Percentiles rank a stretch among this genome's conserved stretches.
Evolutionary conservation across 2,797 vertebrate genomes (phyloP).

Genomic region (Myoxocephalus aenaeus): DNA sequence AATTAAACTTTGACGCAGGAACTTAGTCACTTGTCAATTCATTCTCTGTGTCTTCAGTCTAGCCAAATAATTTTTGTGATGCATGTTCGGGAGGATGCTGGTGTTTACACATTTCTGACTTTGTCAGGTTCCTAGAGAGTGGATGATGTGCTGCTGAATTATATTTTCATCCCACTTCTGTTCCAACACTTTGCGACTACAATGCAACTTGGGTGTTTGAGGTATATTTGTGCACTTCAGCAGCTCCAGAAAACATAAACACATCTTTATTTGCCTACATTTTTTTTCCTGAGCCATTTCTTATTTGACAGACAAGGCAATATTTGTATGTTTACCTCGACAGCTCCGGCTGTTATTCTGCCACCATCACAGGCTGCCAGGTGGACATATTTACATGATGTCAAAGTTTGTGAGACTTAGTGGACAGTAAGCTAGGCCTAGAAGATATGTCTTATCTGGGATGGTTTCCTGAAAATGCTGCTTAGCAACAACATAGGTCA

Average conservation of each 20-base stretch:
- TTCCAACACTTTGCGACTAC: slow-evolving; percentile 20
- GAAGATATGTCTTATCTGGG: background rate
- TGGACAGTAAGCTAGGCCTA: slow-evolving; percentile 18
- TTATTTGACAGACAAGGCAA: slow-evolving; percentile 14
- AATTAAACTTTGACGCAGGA: slow-evolving; percentile 75
- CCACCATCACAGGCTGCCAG: slow-evolving; percentile 19
- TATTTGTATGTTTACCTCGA: slow-evolving; percentile 17
- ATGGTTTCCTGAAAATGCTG: slow-evolving; percentile 15
- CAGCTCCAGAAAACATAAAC: slow-evolving; percentile 24
- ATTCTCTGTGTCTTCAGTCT: slow-evolving; percentile 13
- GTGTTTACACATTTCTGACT: slow-evolving; percentile 53
- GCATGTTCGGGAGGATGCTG: slow-evolving; percentile 31
- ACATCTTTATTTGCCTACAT: slow-evolving; percentile 19
- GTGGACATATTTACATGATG: slow-evolving; percentile 20
- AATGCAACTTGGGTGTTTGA: slow-evolving; percentile 1
- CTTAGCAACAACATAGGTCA: slow-evolving; percentile 39
- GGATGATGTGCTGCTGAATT: slow-evolving; percentile 33
- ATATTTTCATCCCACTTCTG: slow-evolving; percentile 35
- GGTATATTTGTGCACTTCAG: slow-evolving; percentile 28
- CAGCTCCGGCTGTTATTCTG: slow-evolving; percentile 20
- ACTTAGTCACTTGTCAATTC: slow-evolving; percentile 59
- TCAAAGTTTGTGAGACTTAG: background rate
- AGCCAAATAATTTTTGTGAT: slow-evolving; percentile 36
- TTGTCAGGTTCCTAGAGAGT: slow-evolving; percentile 44
- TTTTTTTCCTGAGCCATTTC: slow-evolving; percentile 6